These are phyloP conservation scores for Alethe diademata DNA, from an alignment of 2,113 vertebrate genomes.

Conservation along the genomic window DNA sequence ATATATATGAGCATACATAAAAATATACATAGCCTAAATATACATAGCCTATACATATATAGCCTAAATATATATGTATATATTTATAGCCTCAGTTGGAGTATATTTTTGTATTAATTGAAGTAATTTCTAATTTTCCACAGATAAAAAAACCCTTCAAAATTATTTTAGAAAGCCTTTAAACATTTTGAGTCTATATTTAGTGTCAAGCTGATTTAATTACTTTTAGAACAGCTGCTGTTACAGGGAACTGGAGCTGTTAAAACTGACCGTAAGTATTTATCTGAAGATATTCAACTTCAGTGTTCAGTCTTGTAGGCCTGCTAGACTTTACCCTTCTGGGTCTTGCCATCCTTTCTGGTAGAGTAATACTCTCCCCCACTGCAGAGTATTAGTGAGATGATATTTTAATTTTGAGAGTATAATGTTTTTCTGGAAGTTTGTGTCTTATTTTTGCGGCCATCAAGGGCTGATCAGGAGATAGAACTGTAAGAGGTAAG, in stretches of 20 bases:
- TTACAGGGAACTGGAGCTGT: conserved; percentile 14
- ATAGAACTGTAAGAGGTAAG: not conserved
- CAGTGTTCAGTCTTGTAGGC: not conserved
- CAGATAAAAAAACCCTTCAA: conserved; percentile 42
- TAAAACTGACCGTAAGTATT: conserved; percentile 46
- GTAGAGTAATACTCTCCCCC: not conserved
- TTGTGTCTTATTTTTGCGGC: not conserved
- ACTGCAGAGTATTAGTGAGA: not conserved
- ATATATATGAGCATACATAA: not conserved
- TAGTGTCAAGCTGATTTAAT: conserved; percentile 63
- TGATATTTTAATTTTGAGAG: not conserved
- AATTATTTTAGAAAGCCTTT: conserved; percentile 62
- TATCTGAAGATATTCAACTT: conserved; percentile 1
- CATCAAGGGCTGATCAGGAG: not conserved
- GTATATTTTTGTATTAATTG: conserved; percentile 60
- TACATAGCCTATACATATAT: conserved; percentile 23
- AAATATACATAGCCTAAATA: conserved; percentile 26
- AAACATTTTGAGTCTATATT: conserved; percentile 51
- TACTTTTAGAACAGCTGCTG: conserved; percentile 61
- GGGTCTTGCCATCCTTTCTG: not conserved
- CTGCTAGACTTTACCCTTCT: not conserved
- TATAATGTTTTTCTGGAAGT: not conserved
- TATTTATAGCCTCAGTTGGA: conserved; percentile 51
- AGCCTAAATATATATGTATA: conserved; percentile 23
- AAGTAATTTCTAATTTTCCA: conserved; percentile 58